Evolutionary conservation across 2,888 invertebrate genomes (phyloP), one percentile per base, ranked within the genome.

Genomic region (Meghimatium bilineatum): DNA sequence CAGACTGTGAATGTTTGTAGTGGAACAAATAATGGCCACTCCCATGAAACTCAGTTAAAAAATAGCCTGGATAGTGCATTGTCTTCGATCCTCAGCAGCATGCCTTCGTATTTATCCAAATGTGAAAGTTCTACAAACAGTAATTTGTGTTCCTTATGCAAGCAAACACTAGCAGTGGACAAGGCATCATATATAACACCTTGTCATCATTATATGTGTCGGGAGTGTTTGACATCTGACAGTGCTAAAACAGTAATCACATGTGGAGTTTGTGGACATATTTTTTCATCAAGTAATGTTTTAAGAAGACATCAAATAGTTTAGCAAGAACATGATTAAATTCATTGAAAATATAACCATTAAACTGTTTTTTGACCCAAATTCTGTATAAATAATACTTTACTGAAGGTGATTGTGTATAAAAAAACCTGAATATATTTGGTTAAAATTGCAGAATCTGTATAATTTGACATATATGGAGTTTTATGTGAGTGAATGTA

Each of bases 11-110:
- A 29, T 74, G 29, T 29, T 49, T 29, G 49, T 26, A 74, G 29
- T 29, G 29, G 6, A 14, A n/a, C 23, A n/a, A 29, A 5, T 17
- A 36, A 74, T 10, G 1, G 44, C 29, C 17, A 80, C 29, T 79
- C 74, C 29, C 90, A 90, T 87, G 87, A 87, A 60, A 82, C 85
- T 63, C 75, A 85, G 29, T 82, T 91, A 17, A 84, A 85, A 44
- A 75, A 75, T 20, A 91, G 90, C 84, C 87, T 91, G 12, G 86
- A 89, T 63, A 84, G 74, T 76, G 91, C 91, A 34, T 80, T 91
- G 63, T 78, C 79, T 32, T 85, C 83, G 36, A 84, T 89, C 12
- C 84, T 92, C 26, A 38, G 52, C 49, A 12, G 67, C 23, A 26
- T 74, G 26, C 77, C 77, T 36, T 63, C 77, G 26, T 77, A 38